phyloP scores from a whole-genome alignment of 1,140 invertebrate species.

The Neotoxoptera formosana region DNA sequence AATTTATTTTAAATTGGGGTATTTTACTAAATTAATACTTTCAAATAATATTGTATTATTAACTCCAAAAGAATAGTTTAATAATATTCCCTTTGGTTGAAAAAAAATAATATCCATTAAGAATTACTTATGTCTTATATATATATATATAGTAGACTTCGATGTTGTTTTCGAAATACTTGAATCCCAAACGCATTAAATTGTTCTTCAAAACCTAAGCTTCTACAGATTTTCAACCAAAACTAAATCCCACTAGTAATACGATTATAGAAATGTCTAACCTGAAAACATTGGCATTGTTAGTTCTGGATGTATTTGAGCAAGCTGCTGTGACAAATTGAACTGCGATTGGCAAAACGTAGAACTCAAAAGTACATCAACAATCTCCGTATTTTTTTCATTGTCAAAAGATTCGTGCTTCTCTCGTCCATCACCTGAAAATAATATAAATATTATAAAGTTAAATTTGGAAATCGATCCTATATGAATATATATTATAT shows the following conservation, averaged over 20 bases:
- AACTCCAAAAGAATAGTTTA: neutral
- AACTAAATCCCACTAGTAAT: neutral
- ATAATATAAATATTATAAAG: neutral
- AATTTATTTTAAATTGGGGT: neutral
- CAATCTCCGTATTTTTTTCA: constrained; percentile 69
- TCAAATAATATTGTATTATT: neutral
- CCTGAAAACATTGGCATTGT: constrained; percentile 99
- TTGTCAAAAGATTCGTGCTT: constrained; percentile 1
- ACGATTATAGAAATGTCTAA: constrained; percentile 64
- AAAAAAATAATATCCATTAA: neutral
- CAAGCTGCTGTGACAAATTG: constrained; percentile 89
- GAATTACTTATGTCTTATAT: neutral
- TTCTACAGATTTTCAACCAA: neutral
- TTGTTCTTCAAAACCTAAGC: neutral
- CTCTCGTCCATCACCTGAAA: constrained; percentile 45
- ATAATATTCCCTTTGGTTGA: neutral
- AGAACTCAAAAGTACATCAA: constrained; percentile 84
- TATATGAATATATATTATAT: no score
- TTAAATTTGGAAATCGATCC: neutral
- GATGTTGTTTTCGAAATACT: neutral
- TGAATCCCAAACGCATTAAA: neutral
- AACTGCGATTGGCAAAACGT: constrained; percentile 92
- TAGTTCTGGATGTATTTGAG: constrained; percentile 92
- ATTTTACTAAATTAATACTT: neutral
- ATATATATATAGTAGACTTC: neutral